Evolutionary conservation across 30 jellyfish, hydroid and myxozoan genomes (phyloP).

Genomic region (Cassiopea xamachana): DNA sequence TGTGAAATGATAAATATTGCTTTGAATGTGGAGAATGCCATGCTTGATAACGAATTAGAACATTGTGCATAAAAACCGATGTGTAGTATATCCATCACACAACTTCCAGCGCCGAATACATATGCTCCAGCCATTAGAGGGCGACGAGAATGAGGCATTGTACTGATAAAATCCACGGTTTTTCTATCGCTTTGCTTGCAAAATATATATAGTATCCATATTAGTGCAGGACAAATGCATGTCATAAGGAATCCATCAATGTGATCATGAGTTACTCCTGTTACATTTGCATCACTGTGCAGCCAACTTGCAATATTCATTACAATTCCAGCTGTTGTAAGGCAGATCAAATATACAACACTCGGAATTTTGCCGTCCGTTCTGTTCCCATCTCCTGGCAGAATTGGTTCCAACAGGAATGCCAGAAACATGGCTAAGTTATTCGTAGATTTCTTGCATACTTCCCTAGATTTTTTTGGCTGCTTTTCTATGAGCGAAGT

Average conservation of each 20-base stretch:
- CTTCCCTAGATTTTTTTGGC: conserved; percentile 1
- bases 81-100: conserved; percentile 91
- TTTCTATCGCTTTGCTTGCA: conserved; percentile 95
- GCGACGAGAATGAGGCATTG: conserved; percentile 92
- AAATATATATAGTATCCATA: conserved; percentile 89
- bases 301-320: conserved; percentile 95
- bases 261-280: conserved; percentile 94
- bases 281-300: conserved; percentile 79
- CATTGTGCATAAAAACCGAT: conserved; percentile 87
- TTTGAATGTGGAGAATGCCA: conserved; percentile 87
- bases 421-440: conserved; percentile 59
- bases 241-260: conserved; percentile 97
- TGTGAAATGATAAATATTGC: conserved; percentile 84
- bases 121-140: conserved; percentile 98
- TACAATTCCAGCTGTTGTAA: conserved; percentile 97
- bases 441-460: conserved; percentile 49
- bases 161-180: conserved; percentile 94
- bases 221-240: conserved; percentile 93
- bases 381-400: conserved; percentile 94
- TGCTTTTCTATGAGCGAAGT: conserved; percentile 54
- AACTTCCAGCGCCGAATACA: conserved; percentile 98
- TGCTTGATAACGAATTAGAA: conserved; percentile 70
- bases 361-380: conserved; percentile 97
- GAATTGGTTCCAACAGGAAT: conserved; percentile 88
- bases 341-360: conserved; percentile 89